These are phyloP conservation scores for Kuschelorhynchus macadamiae DNA, from an alignment of 2,888 invertebrate species.

Conservation along the genomic window DNA sequence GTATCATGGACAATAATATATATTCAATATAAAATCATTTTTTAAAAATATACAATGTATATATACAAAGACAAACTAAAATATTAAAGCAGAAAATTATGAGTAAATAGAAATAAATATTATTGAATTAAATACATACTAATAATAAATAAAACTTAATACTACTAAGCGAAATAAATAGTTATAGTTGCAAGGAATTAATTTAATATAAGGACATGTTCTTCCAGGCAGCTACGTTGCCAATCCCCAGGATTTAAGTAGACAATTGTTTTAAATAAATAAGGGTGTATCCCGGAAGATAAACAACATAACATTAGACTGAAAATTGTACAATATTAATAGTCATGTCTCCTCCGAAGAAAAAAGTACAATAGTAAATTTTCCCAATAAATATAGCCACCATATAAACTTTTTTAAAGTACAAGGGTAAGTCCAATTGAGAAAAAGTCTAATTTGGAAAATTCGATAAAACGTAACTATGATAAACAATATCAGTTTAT, in stretches of 20 bases:
- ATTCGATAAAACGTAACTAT: too few species aligned
- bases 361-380: slow-evolving; percentile 14
- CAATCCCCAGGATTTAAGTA: slow-evolving; percentile 6
- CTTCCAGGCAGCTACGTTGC: background rate
- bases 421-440: too few species aligned
- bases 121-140: slow-evolving; percentile 26
- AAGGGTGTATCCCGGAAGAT: background rate
- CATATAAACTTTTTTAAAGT: too few species aligned
- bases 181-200: slow-evolving; percentile 22
- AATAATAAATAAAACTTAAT: slow-evolving; percentile 31
- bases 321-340: background rate
- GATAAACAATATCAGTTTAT: too few species aligned
- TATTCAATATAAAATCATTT: slow-evolving; percentile 11
- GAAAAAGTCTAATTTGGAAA: too few species aligned
- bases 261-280: slow-evolving; percentile 20
- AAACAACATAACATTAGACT: background rate
- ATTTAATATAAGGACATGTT: slow-evolving; percentile 2
- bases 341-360: background rate
- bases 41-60: slow-evolving; percentile 30
- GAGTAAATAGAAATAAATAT: slow-evolving; percentile 40
- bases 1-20: slow-evolving; percentile 28
- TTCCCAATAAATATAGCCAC: slow-evolving; percentile 17
- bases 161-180: slow-evolving; percentile 42
- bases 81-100: slow-evolving; percentile 13
- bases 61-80: slow-evolving; percentile 21